phyloP scores from a whole-genome alignment of 2,888 invertebrate genomes.

The Neoitamus cyanurus region DNA sequence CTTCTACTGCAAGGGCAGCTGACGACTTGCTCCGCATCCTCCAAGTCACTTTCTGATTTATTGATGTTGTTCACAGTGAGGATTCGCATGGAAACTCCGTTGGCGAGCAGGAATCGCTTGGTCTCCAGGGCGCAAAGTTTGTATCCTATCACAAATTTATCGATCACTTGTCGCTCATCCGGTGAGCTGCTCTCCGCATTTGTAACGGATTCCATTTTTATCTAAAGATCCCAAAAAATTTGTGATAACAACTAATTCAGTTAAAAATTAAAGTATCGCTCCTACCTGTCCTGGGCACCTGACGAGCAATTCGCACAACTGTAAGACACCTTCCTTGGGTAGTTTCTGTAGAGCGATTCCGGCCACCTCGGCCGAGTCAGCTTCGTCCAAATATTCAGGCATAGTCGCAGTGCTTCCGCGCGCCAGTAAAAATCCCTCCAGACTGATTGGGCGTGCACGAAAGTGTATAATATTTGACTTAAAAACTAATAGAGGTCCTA shows the following conservation, averaged over 20 bases:
- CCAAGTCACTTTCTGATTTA: neutral
- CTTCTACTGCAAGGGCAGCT: neutral
- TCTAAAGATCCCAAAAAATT: neutral
- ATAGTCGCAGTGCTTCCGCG: neutral
- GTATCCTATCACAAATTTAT: constrained; percentile 31
- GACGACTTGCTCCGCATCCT: neutral
- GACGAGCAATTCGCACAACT: neutral
- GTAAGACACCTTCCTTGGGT: neutral
- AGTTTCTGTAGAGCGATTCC: neutral
- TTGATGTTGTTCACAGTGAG: neutral
- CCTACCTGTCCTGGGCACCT: neutral
- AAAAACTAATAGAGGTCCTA: constrained; percentile 32
- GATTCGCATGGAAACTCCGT: constrained; percentile 4
- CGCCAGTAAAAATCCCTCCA: constrained; percentile 15
- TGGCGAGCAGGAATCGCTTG: neutral
- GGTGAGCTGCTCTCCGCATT: neutral
- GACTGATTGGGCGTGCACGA: constrained; percentile 16
- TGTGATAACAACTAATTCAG: neutral
- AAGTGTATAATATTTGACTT: neutral
- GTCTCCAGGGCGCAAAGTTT: constrained; percentile 18
- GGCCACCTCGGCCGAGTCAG: neutral
- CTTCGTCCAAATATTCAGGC: neutral
- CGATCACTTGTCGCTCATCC: neutral
- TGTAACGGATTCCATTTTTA: neutral
- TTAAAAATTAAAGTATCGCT: neutral